Evolutionary conservation across 1,140 invertebrate species (phyloP).

Genomic region (Psilanteris sp.): DNA sequence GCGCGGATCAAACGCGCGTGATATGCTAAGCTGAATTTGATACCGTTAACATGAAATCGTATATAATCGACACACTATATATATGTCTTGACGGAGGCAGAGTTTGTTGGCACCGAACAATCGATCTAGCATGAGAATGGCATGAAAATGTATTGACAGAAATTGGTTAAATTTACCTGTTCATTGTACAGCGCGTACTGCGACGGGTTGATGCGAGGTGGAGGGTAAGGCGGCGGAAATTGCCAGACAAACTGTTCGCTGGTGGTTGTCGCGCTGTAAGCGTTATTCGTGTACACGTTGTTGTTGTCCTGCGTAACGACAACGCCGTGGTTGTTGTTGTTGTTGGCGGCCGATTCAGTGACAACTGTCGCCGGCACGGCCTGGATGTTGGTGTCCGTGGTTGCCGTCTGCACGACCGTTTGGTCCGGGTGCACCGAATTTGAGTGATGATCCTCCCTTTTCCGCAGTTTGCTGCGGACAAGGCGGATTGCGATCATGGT

Average conservation of each 20-base stretch:
- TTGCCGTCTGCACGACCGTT: slow-evolving; percentile 82
- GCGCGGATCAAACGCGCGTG: too few species aligned
- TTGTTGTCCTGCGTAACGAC: slow-evolving; percentile 36
- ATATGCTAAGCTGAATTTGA: too few species aligned
- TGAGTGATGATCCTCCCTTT: slow-evolving; percentile 87
- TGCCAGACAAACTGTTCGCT: slow-evolving; percentile 87
- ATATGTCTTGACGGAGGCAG: too few species aligned
- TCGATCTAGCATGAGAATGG: too few species aligned
- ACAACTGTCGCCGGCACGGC: slow-evolving; percentile 13
- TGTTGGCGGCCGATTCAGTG: slow-evolving; percentile 41
- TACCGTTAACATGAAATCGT: too few species aligned
- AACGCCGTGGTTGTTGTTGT: slow-evolving; percentile 8
- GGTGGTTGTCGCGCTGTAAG: slow-evolving; percentile 65
- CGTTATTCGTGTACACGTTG: slow-evolving; percentile 47
- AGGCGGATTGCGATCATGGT: slow-evolving; percentile 91
- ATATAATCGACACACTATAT: too few species aligned
- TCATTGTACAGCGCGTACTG: slow-evolving; percentile 88
- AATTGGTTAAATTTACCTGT: slow-evolving; percentile 82
- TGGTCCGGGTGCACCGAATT: slow-evolving; percentile 84
- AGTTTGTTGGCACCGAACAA: too few species aligned
- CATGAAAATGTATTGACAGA: too few species aligned
- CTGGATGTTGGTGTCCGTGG: slow-evolving; percentile 39
- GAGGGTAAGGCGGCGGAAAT: slow-evolving; percentile 85
- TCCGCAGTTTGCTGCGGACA: slow-evolving; percentile 92
- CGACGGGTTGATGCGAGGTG: slow-evolving; percentile 81